phyloP scores from a whole-genome alignment of 2,888 invertebrate genomes.

The Chaitophorus viminalis region DNA sequence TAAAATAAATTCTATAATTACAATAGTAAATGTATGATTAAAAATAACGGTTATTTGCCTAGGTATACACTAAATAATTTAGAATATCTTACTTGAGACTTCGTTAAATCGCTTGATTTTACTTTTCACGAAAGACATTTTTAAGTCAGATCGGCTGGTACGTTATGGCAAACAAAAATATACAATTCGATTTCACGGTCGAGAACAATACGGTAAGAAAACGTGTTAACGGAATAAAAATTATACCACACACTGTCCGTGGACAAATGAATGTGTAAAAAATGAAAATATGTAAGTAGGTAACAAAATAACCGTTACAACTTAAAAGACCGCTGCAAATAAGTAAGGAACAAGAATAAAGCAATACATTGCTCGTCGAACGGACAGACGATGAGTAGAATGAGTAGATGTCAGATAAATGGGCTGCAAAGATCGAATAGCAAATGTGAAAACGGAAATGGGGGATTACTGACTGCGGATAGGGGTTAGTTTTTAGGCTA shows the following conservation, averaged over 20 bases:
- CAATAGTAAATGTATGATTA: too few relatives aligned
- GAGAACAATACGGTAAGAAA: background rate
- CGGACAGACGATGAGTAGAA: background rate
- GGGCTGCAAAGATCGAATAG: background rate
- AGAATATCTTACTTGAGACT: slow-evolving; percentile 40
- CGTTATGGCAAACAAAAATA: background rate
- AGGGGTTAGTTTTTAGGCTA: background rate
- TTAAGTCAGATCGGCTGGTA: background rate
- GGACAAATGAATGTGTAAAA: background rate
- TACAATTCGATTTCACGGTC: background rate
- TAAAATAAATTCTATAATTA: too few relatives aligned
- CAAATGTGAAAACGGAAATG: background rate
- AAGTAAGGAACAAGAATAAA: background rate
- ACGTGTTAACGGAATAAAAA: background rate
- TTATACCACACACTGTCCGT: background rate
- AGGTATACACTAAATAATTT: background rate
- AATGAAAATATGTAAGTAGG: too few relatives aligned
- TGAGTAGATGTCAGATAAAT: too few relatives aligned
- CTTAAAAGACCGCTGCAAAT: background rate
- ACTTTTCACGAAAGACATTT: slow-evolving; percentile 45
- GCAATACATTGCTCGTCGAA: background rate
- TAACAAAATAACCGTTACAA: background rate
- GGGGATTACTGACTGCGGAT: background rate
- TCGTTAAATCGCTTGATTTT: slow-evolving; percentile 55
- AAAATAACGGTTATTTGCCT: background rate